phyloP scores from a whole-genome alignment of 2,797 vertebrate species.

The Serranus cabrilla region DNA sequence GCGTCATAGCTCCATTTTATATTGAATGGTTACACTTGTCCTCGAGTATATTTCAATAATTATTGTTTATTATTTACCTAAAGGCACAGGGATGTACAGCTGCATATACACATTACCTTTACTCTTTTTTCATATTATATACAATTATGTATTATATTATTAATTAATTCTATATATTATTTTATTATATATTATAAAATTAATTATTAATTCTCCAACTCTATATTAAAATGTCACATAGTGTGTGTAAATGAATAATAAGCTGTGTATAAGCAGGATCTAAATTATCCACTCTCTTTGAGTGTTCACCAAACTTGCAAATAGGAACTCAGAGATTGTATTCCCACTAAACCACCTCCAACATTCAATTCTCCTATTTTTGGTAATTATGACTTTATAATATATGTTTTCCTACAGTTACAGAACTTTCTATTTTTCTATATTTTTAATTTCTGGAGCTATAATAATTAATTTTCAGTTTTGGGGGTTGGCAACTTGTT shows the following conservation, averaged over 20 bases:
- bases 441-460: slow-evolving; percentile 44
- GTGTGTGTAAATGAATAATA: slow-evolving; percentile 19
- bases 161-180: slow-evolving; percentile 40
- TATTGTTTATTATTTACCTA: slow-evolving; percentile 47
- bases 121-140: slow-evolving; percentile 46
- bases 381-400: slow-evolving; percentile 22
- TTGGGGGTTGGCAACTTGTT: slow-evolving; percentile 41
- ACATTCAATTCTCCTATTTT: slow-evolving; percentile 24
- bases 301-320: slow-evolving; percentile 78
- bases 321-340: slow-evolving; percentile 78
- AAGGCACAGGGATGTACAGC: slow-evolving; percentile 5
- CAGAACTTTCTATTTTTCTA: slow-evolving; percentile 21
- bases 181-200: slow-evolving; percentile 43
- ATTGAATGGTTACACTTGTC: slow-evolving; percentile 25
- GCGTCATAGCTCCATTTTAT: slow-evolving; percentile 29
- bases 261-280: background rate
- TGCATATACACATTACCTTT: slow-evolving; percentile 1
- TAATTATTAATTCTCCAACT: background rate
- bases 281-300: slow-evolving; percentile 35
- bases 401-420: slow-evolving; percentile 31
- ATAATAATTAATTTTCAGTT: slow-evolving; percentile 46
- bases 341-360: slow-evolving; percentile 37
- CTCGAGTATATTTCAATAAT: slow-evolving; percentile 31
- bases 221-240: background rate
- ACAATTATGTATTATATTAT: slow-evolving; percentile 41